These are phyloP conservation scores for Epinephelus coioides DNA, from an alignment of 2,797 vertebrate genomes.

Conservation along the genomic window DNA sequence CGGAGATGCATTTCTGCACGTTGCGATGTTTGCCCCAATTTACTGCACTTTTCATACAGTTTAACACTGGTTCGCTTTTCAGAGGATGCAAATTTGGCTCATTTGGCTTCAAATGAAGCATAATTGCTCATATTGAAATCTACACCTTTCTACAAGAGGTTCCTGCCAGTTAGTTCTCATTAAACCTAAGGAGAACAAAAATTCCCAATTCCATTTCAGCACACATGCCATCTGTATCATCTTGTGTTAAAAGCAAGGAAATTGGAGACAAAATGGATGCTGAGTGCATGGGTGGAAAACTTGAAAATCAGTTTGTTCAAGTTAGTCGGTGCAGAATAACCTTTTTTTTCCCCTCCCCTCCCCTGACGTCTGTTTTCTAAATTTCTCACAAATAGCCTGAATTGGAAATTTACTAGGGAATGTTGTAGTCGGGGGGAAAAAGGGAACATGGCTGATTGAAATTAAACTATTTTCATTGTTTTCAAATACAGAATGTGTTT, in stretches of 20 bases:
- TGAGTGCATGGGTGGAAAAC: conserved; percentile 73
- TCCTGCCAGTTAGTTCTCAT: conserved; percentile 89
- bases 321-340: conserved; percentile 52
- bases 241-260: conserved; percentile 86
- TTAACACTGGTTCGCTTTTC: conserved; percentile 88
- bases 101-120: conserved; percentile 89
- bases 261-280: conserved; percentile 84
- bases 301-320: conserved; percentile 73
- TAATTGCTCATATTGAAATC: conserved; percentile 91
- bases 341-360: background rate
- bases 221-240: conserved; percentile 87
- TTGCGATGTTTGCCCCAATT: conserved; percentile 89
- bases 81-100: conserved; percentile 90
- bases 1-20: conserved; percentile 89
- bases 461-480: conserved; percentile 69
- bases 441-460: conserved; percentile 50
- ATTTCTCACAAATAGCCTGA: conserved; percentile 59
- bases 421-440: conserved; percentile 23
- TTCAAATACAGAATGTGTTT: conserved; percentile 72
- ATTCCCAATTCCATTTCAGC: conserved; percentile 83
- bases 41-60: conserved; percentile 90
- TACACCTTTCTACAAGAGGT: conserved; percentile 90
- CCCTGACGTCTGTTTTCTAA: conserved; percentile 57
- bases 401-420: conserved; percentile 52
- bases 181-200: conserved; percentile 86